Percentiles rank a stretch among this genome's conserved stretches.
phyloP scores from a whole-genome alignment of 92 coral and sea anemone species.

The Virgularia gustaviana region DNA sequence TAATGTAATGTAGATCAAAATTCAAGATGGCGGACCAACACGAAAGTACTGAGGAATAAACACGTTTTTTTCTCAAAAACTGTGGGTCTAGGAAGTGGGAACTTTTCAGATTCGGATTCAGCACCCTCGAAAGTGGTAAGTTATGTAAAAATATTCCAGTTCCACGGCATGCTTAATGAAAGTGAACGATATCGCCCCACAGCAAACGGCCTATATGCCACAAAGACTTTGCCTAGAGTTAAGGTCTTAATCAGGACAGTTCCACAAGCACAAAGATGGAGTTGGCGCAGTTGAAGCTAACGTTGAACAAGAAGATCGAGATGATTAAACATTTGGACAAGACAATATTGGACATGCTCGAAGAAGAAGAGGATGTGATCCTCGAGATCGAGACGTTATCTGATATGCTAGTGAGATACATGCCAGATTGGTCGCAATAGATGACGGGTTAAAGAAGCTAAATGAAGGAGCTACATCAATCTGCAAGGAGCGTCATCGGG shows the following conservation, averaged over 20 bases:
- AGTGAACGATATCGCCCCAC: no score
- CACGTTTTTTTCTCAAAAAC: not conserved
- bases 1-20: not conserved
- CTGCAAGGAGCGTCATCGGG: no score
- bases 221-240: slow-evolving; percentile 7
- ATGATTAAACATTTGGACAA: slow-evolving; percentile 32
- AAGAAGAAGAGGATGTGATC: not conserved
- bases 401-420: not conserved
- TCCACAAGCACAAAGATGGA: not conserved
- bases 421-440: slow-evolving; percentile 1
- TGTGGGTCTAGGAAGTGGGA: no score
- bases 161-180: no score
- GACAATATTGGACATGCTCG: slow-evolving; percentile 19
- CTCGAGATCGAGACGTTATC: slow-evolving; percentile 10
- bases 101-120: slow-evolving; percentile 15
- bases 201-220: slow-evolving; percentile 21
- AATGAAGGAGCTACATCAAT: no score
- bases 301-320: slow-evolving; percentile 33
- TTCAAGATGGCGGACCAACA: slow-evolving; percentile 14
- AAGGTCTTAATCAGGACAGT: not conserved
- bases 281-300: not conserved
- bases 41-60: not conserved
- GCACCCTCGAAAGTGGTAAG: not conserved
- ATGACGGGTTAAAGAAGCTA: slow-evolving; percentile 10
- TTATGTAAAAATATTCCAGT: not conserved